Conservation (phyloP, 2,797 vertebrate genomes). For the Sebastes matsubarae region DNA sequence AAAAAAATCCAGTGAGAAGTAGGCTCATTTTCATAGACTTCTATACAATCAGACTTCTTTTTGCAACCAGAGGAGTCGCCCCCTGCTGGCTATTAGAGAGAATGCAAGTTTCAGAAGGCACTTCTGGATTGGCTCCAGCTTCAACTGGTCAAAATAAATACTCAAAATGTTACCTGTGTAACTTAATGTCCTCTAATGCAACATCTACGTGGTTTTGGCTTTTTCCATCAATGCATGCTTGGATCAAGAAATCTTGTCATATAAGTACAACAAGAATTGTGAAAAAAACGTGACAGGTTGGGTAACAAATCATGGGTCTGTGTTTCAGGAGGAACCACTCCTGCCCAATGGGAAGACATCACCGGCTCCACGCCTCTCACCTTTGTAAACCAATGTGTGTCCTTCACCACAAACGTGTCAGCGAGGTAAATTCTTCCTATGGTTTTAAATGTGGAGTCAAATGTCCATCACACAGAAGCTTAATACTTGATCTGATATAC, state of each 20-base stretch:
- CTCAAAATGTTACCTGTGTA: not conserved
- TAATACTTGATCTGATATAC: not conserved
- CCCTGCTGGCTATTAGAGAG: too few species aligned
- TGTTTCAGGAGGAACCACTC: constrained; percentile 93
- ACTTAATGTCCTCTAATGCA: not conserved
- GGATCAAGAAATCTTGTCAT: not conserved
- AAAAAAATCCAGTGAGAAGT: too few species aligned
- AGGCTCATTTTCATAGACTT: too few species aligned
- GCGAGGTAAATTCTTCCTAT: constrained; percentile 85
- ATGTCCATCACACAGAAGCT: not conserved
- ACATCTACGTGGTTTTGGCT: not conserved
- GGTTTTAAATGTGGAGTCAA: not conserved
- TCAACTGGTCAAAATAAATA: not conserved
- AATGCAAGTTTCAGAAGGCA: too few species aligned
- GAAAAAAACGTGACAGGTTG: not conserved
- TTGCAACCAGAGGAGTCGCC: too few species aligned
- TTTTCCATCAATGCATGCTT: not conserved
- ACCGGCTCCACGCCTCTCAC: constrained; percentile 96
- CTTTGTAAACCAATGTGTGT: constrained; percentile 97
- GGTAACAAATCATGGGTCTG: not conserved
- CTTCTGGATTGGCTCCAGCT: too few species aligned
- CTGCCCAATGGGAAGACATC: constrained; percentile 98
- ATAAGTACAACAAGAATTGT: not conserved
- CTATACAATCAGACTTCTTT: too few species aligned
- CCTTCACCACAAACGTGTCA: constrained; percentile 98